Evolutionary conservation across 2,888 invertebrate species (phyloP).

Genomic region (Graphium colonna): DNA sequence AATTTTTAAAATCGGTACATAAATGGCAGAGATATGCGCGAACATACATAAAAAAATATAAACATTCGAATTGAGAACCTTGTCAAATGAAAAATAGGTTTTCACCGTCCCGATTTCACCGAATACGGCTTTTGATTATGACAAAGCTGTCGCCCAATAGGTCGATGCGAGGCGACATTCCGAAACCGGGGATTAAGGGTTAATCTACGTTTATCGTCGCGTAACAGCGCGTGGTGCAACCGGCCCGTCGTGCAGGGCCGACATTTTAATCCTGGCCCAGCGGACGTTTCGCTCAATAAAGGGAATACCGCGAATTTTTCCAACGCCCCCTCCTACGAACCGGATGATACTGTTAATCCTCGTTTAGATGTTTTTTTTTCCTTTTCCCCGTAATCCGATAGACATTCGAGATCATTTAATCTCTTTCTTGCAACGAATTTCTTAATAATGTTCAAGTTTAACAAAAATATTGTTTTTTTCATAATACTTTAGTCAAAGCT

Average conservation of each 20-base stretch:
- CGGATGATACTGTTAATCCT: conserved; percentile 23
- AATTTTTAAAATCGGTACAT: no score
- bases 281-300: conserved; percentile 42
- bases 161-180: not conserved
- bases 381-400: conserved; percentile 1
- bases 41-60: no score
- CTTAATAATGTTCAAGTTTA: no score
- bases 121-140: not conserved
- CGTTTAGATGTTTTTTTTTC: conserved; percentile 1
- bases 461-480: no score
- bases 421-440: no score
- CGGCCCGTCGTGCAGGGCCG: conserved; percentile 48
- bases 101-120: no score
- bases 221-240: conserved; percentile 53
- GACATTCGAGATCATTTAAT: not conserved
- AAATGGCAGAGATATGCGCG: no score
- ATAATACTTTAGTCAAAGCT: no score
- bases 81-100: no score
- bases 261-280: no score
- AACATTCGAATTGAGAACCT: no score
- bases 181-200: conserved; percentile 9
- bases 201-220: conserved; percentile 69
- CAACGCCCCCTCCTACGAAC: conserved; percentile 4
- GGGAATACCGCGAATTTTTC: conserved; percentile 44
- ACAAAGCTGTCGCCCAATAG: not conserved